These are phyloP conservation scores for Saimiri boliviensis DNA, from an alignment of 2,113 vertebrate species.

Conservation along the genomic window DNA sequence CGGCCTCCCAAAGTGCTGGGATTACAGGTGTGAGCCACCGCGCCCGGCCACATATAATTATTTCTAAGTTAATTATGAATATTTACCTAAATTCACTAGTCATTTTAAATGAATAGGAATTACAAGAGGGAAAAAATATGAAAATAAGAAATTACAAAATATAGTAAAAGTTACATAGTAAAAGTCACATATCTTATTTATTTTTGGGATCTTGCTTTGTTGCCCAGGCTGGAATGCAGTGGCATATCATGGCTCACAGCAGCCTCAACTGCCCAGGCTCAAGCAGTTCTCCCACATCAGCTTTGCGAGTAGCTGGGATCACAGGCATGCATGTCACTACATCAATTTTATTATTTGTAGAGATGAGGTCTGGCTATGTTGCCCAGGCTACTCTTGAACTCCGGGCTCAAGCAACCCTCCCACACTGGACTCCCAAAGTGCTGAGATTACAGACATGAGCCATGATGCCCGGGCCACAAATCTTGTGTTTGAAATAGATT, in stretches of 20 bases:
- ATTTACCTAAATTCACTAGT: not conserved
- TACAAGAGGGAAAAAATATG: not conserved
- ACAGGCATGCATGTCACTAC: not conserved
- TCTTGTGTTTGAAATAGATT: not conserved
- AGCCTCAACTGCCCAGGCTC: not conserved
- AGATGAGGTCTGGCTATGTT: not conserved
- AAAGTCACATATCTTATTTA: not conserved
- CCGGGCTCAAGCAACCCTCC: not conserved
- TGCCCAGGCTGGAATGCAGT: not conserved
- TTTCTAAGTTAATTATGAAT: conserved; percentile 23
- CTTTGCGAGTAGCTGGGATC: not conserved
- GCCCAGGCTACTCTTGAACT: not conserved
- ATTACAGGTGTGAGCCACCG: no score
- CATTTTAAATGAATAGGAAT: not conserved
- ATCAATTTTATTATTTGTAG: not conserved
- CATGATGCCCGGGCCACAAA: not conserved
- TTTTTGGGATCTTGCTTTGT: not conserved
- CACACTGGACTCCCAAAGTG: no score
- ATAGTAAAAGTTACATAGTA: not conserved
- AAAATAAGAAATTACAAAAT: not conserved
- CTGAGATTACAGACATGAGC: no score
- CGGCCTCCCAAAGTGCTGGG: no score
- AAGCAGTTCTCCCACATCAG: not conserved
- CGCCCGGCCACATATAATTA: not conserved
- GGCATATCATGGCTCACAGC: not conserved